Evolutionary conservation across 1,140 invertebrate species (phyloP).

Genomic region (Drosophila orosa): DNA sequence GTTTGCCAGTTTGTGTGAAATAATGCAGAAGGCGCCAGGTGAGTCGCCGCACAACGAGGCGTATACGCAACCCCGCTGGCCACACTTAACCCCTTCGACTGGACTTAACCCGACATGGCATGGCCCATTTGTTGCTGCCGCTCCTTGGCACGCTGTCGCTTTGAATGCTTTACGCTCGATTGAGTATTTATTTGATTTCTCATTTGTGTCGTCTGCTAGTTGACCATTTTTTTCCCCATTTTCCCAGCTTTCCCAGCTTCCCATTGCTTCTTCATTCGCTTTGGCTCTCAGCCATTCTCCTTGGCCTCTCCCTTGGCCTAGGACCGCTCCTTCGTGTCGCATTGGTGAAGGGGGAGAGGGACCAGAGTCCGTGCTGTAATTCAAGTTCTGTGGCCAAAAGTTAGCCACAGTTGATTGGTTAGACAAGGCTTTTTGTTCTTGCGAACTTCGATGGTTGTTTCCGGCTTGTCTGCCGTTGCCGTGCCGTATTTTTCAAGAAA

Average conservation of each 20-base stretch:
- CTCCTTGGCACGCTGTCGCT: constrained; percentile 59
- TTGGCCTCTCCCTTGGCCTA: constrained; percentile 22
- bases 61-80: constrained; percentile 52
- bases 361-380: constrained; percentile 51
- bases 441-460: constrained; percentile 46
- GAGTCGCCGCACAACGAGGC: constrained; percentile 32
- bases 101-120: constrained; percentile 36
- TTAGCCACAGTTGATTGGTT: constrained; percentile 82
- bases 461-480: constrained; percentile 20
- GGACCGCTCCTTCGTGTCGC: constrained; percentile 46
- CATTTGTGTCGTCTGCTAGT: constrained; percentile 75
- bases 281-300: constrained; percentile 1
- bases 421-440: constrained; percentile 49
- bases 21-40: constrained; percentile 47
- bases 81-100: constrained; percentile 37
- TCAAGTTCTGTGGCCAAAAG: constrained; percentile 79
- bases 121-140: constrained; percentile 64
- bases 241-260: no score
- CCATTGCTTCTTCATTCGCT: constrained; percentile 26
- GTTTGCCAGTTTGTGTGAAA: constrained; percentile 25
- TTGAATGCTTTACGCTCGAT: constrained; percentile 79
- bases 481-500: constrained; percentile 60
- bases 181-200: constrained; percentile 82
- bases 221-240: constrained; percentile 48
- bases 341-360: constrained; percentile 7